These are phyloP conservation scores for Epirrhoe tristata DNA, from an alignment of 2,888 invertebrate genomes.

Conservation along the genomic window DNA sequence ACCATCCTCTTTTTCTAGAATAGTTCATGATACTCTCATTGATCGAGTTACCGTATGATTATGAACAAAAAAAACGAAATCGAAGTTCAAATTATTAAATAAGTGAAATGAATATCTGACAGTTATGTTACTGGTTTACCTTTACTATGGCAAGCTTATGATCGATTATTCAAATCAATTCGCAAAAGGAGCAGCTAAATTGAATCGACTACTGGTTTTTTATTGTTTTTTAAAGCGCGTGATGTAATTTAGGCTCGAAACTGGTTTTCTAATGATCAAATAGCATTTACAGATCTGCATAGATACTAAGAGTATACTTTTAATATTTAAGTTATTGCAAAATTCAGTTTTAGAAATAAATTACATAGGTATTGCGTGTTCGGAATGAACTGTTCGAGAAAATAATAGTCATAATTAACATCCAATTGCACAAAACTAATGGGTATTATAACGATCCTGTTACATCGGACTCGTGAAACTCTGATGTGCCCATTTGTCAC, in stretches of 20 bases:
- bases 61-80: too few relatives aligned
- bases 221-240: slow-evolving; percentile 21
- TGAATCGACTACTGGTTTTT: slow-evolving; percentile 31
- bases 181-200: slow-evolving; percentile 26
- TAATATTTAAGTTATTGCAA: slow-evolving; percentile 7
- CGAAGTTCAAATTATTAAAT: too few relatives aligned
- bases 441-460: slow-evolving; percentile 30
- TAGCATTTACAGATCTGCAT: slow-evolving; percentile 12
- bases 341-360: slow-evolving; percentile 15
- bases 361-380: slow-evolving; percentile 30
- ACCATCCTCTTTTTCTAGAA: too few relatives aligned
- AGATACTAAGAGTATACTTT: too few relatives aligned
- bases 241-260: slow-evolving; percentile 24
- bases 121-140: slow-evolving; percentile 9
- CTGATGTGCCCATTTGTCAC: slow-evolving; percentile 27
- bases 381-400: slow-evolving; percentile 25
- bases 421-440: slow-evolving; percentile 39
- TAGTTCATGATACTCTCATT: too few relatives aligned
- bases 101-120: not conserved
- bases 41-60: too few relatives aligned
- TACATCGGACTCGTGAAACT: slow-evolving; percentile 24
- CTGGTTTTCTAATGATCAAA: slow-evolving; percentile 17
- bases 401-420: slow-evolving; percentile 38
- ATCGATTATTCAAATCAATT: slow-evolving; percentile 32
- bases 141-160: slow-evolving; percentile 23